Percentiles rank a stretch among this genome's conserved stretches.
Evolutionary conservation across 2,888 invertebrate genomes (phyloP).

Genomic region (Epinotia ramella): DNA sequence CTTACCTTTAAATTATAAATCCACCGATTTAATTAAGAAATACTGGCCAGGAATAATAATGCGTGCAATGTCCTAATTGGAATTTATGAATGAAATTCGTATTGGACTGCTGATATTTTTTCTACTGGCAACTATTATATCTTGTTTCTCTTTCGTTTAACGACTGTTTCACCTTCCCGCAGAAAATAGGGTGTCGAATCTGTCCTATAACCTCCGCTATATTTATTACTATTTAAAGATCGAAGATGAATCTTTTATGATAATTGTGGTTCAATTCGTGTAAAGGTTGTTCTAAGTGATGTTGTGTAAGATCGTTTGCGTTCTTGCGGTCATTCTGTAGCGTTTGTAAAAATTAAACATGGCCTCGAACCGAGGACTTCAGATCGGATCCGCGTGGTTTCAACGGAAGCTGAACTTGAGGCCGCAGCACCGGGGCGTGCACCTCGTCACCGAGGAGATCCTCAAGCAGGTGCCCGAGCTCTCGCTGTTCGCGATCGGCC

Average conservation of each 20-base stretch:
- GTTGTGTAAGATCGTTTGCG: conserved; percentile 84
- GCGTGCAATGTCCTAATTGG: conserved; percentile 29
- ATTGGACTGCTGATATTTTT: conserved; percentile 57
- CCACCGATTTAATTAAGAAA: background rate
- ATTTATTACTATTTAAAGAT: conserved; percentile 84
- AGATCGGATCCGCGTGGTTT: conserved; percentile 99
- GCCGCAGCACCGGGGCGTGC: conserved; percentile 98
- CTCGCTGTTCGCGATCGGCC: conserved; percentile 96
- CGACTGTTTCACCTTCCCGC: conserved; percentile 84
- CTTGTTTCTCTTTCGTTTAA: conserved; percentile 79
- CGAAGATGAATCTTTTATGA: conserved; percentile 88
- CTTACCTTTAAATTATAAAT: background rate
- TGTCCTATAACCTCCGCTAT: conserved; percentile 84
- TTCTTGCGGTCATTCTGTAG: conserved; percentile 83
- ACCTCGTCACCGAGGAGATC: conserved; percentile 98
- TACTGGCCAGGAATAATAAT: conserved; percentile 17
- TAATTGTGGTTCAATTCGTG: conserved; percentile 87
- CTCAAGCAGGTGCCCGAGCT: conserved; percentile 97
- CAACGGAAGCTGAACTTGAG: conserved; percentile 98
- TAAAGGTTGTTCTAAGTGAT: conserved; percentile 84
- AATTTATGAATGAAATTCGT: conserved; percentile 61
- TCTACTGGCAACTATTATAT: conserved; percentile 71
- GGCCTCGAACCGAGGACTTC: conserved; percentile 96
- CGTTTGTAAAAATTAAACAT: conserved; percentile 88
- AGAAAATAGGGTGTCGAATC: conserved; percentile 86